Percentiles rank a stretch among this genome's conserved stretches.
These are phyloP conservation scores for Phalangium opilio DNA, from an alignment of 2,888 invertebrate species.

Conservation along the genomic window DNA sequence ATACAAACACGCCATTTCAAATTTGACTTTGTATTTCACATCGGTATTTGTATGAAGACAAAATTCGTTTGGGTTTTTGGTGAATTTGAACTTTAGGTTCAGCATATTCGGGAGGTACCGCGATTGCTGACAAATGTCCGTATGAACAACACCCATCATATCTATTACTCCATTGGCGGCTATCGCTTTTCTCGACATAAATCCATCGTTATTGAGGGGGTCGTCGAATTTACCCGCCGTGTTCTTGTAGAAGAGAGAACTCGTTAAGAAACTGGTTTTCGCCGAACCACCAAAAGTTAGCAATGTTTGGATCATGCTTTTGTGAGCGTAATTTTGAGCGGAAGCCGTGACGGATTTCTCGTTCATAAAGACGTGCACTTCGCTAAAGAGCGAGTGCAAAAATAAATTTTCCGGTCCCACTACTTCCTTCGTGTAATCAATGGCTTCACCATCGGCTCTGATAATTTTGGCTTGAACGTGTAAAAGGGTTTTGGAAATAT, in stretches of 20 bases:
- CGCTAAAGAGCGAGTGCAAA: conserved; percentile 5
- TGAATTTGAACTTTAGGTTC: conserved; percentile 8
- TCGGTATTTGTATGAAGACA: conserved; percentile 4
- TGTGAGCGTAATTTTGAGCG: no score
- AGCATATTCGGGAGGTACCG: conserved; percentile 9
- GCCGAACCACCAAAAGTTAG: no score
- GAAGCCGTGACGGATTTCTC: no score
- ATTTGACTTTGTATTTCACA: conserved; percentile 11
- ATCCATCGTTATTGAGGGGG: no score
- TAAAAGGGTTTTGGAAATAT: conserved; percentile 5
- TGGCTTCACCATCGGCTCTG: conserved; percentile 1
- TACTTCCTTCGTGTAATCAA: not conserved
- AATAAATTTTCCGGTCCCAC: conserved; percentile 7
- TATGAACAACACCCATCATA: conserved; percentile 11
- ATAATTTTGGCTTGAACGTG: conserved; percentile 7
- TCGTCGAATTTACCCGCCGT: no score
- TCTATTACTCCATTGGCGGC: no score
- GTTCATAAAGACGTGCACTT: no score
- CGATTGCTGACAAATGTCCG: conserved; percentile 10
- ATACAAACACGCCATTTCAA: conserved; percentile 19
- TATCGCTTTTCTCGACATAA: no score
- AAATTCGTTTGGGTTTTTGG: conserved; percentile 10
- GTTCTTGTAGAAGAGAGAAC: no score
- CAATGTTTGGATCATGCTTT: not conserved
- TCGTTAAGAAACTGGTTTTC: no score